Evolutionary conservation across 1,140 invertebrate species (phyloP).

Genomic region (Drosophila prosaltans): DNA sequence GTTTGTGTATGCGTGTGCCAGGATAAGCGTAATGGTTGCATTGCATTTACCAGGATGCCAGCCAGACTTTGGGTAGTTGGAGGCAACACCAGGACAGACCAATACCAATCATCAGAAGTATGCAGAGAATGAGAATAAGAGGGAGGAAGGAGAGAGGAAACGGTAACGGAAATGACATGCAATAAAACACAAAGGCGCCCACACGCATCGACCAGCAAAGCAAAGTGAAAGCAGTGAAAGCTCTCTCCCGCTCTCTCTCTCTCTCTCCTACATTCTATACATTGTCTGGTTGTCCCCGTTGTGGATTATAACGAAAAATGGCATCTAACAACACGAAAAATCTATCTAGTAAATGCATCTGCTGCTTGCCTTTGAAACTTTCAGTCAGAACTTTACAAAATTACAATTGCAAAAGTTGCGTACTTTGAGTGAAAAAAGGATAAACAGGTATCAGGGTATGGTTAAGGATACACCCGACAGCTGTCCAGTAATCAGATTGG

Average conservation of each 20-base stretch:
- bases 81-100: constrained; percentile 51
- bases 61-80: constrained; percentile 31
- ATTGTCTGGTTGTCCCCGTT: neutral
- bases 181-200: constrained; percentile 81
- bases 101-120: constrained; percentile 81
- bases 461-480: constrained; percentile 15
- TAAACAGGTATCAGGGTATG: neutral
- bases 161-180: constrained; percentile 82
- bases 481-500: constrained; percentile 35
- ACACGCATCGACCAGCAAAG: constrained; percentile 47
- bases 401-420: constrained; percentile 78
- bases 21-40: constrained; percentile 73
- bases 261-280: neutral
- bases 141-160: constrained; percentile 27
- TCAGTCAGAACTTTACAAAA: constrained; percentile 62
- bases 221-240: constrained; percentile 47
- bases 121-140: constrained; percentile 34
- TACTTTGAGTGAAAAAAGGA: constrained; percentile 43
- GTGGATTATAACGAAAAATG: constrained; percentile 78
- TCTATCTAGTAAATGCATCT: constrained; percentile 74
- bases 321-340: constrained; percentile 72
- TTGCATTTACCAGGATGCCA: constrained; percentile 65
- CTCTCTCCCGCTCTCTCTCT: constrained; percentile 25
- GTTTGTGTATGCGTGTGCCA: constrained; percentile 45
- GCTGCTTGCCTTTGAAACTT: constrained; percentile 10